These are phyloP conservation scores for Boloria euphrosyne DNA, from an alignment of 2,888 invertebrate species.

Conservation along the genomic window DNA sequence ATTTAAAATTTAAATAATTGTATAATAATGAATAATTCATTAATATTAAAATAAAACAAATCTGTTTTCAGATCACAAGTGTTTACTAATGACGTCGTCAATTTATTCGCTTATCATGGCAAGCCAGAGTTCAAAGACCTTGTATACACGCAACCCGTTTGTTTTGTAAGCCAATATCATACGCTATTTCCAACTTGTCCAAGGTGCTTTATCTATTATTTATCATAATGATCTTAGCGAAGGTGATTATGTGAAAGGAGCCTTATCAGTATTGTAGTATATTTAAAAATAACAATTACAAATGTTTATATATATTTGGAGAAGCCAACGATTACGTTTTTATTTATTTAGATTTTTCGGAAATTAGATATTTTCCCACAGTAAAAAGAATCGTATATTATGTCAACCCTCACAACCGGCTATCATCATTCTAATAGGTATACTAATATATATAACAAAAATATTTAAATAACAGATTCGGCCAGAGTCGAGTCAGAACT, in stretches of 20 bases:
- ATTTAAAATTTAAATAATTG: not conserved
- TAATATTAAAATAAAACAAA: conserved; percentile 29
- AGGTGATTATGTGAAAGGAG: conserved; percentile 27
- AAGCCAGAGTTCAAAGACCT: conserved; percentile 45
- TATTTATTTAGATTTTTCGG: no score
- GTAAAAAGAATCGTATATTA: no score
- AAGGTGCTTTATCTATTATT: conserved; percentile 34
- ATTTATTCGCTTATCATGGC: conserved; percentile 30
- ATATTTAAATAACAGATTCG: no score
- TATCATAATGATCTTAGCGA: conserved; percentile 31
- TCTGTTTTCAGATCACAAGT: conserved; percentile 30
- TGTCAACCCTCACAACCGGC: no score
- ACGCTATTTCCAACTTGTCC: conserved; percentile 20
- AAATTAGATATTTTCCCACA: no score
- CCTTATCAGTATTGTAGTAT: conserved; percentile 2
- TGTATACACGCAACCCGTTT: conserved; percentile 41
- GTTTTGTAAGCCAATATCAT: conserved; percentile 35
- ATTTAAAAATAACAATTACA: not conserved
- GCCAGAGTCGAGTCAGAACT: no score
- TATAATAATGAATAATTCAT: conserved; percentile 26
- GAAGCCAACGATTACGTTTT: not conserved
- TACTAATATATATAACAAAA: no score
- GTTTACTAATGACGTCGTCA: conserved; percentile 35
- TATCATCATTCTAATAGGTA: no score
- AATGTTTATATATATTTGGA: not conserved